Evolutionary conservation across 2,888 invertebrate genomes (phyloP).

Genomic region (Erpobdella octoculata): DNA sequence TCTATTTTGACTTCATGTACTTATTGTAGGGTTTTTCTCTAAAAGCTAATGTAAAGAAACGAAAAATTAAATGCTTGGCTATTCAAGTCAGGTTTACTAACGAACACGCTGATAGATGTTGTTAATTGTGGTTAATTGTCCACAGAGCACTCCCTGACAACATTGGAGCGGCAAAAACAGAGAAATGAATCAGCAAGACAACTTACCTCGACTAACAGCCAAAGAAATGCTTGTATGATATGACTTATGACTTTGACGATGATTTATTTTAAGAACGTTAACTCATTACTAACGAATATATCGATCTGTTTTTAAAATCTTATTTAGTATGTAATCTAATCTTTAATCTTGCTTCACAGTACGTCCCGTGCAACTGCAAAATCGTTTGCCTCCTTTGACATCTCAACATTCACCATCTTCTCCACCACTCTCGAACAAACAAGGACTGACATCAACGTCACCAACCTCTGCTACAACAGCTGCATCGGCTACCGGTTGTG

Average conservation of each 20-base stretch:
- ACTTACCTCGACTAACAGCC: not conserved
- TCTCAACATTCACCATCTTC: not conserved
- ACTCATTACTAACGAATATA: not conserved
- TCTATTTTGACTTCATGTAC: not conserved
- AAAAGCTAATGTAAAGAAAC: too few relatives aligned
- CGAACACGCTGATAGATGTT: too few relatives aligned
- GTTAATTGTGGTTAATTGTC: not conserved
- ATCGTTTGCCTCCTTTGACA: not conserved
- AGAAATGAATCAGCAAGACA: too few relatives aligned
- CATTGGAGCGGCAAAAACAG: slow-evolving; percentile 10
- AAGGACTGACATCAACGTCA: too few relatives aligned
- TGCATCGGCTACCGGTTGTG: not conserved
- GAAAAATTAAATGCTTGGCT: too few relatives aligned
- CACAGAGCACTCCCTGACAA: not conserved
- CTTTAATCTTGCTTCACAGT: not conserved
- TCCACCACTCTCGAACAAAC: not conserved
- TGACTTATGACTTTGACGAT: not conserved
- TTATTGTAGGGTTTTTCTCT: not conserved
- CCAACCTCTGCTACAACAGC: not conserved
- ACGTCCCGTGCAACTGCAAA: slow-evolving; percentile 6
- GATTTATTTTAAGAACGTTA: not conserved
- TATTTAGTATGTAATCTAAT: not conserved
- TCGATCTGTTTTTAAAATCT: not conserved
- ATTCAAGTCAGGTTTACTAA: too few relatives aligned
- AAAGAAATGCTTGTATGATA: too few relatives aligned